Evolutionary conservation across 2,797 vertebrate species (phyloP).

Genomic region (Ispidina picta): DNA sequence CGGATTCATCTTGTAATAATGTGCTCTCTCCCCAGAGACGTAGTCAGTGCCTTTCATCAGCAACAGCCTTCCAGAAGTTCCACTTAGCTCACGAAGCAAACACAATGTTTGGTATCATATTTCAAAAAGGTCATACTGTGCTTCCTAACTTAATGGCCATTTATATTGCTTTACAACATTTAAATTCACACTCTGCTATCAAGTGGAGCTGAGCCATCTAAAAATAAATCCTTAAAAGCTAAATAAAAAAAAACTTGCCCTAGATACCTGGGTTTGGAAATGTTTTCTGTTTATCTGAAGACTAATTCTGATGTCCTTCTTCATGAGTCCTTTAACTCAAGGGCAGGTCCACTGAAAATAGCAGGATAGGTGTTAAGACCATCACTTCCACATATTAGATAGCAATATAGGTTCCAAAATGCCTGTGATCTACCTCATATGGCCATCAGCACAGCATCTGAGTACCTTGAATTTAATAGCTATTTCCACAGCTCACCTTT

Average conservation of each 20-base stretch:
- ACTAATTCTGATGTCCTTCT: background rate
- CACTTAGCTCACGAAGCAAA: constrained; percentile 62
- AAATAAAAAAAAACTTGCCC: constrained; percentile 16
- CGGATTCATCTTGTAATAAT: constrained; percentile 46
- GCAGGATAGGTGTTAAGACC: background rate
- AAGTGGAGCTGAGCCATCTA: constrained; percentile 37
- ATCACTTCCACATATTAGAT: background rate
- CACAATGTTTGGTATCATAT: constrained; percentile 49
- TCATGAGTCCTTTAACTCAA: background rate
- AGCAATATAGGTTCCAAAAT: background rate
- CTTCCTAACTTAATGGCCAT: constrained; percentile 59
- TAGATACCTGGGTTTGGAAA: constrained; percentile 32
- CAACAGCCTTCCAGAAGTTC: constrained; percentile 54
- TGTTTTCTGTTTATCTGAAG: constrained; percentile 29
- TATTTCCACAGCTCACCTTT: background rate
- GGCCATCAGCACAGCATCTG: background rate
- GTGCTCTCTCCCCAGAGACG: constrained; percentile 8
- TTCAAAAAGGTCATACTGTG: constrained; percentile 54
- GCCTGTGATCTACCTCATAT: background rate
- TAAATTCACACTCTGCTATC: constrained; percentile 52
- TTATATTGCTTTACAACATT: constrained; percentile 63
- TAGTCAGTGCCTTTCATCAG: constrained; percentile 40
- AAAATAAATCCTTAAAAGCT: constrained; percentile 62
- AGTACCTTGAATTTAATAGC: background rate
- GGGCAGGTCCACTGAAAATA: background rate